Evolutionary conservation across 2,888 invertebrate genomes (phyloP).

Genomic region (Tridacna crocea): DNA sequence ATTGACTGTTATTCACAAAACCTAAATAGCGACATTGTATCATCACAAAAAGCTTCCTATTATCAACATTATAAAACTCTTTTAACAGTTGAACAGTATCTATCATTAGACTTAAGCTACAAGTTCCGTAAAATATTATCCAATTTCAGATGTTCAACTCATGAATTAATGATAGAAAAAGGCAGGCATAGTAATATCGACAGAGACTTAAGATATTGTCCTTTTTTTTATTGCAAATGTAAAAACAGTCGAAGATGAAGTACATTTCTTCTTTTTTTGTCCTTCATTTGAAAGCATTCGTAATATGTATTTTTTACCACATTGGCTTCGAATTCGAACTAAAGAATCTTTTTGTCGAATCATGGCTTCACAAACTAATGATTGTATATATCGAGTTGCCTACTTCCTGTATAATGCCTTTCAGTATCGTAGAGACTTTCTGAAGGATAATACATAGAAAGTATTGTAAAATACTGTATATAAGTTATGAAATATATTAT

Average conservation of each 20-base stretch:
- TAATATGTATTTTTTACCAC: slow-evolving; percentile 17
- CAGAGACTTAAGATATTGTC: slow-evolving; percentile 33
- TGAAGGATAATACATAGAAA: too few species aligned
- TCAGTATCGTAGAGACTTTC: too few species aligned
- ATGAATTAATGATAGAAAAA: slow-evolving; percentile 37
- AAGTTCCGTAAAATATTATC: slow-evolving; percentile 10
- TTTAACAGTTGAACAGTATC: slow-evolving; percentile 21
- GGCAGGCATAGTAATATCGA: slow-evolving; percentile 34
- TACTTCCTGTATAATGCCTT: too few species aligned
- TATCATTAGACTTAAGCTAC: slow-evolving; percentile 15
- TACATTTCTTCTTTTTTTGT: slow-evolving; percentile 35
- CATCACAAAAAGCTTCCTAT: neutral
- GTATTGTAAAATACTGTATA: too few species aligned
- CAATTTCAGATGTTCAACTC: slow-evolving; percentile 32
- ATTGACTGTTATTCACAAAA: slow-evolving; percentile 19
- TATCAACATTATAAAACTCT: slow-evolving; percentile 16
- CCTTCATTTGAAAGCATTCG: slow-evolving; percentile 18
- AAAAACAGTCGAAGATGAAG: slow-evolving; percentile 26
- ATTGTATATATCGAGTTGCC: too few species aligned
- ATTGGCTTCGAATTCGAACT: neutral
- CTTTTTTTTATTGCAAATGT: slow-evolving; percentile 18
- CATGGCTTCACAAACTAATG: too few species aligned
- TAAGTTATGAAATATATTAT: too few species aligned
- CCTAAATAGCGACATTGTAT: slow-evolving; percentile 4
- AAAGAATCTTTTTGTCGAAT: too few species aligned